These are phyloP conservation scores for Tetramorium alpestre DNA, from an alignment of 1,140 invertebrate species.

Conservation along the genomic window DNA sequence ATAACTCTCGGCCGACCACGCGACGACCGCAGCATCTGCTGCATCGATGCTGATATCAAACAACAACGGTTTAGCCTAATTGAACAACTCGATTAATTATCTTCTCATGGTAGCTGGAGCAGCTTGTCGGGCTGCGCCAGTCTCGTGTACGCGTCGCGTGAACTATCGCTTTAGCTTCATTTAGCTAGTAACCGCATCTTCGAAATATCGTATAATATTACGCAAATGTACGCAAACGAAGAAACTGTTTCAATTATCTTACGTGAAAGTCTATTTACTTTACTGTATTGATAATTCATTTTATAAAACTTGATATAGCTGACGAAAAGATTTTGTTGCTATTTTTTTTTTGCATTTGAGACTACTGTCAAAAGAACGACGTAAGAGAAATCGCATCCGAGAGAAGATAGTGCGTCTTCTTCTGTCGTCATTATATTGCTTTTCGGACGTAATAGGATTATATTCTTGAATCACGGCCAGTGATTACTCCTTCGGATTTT, in stretches of 20 bases:
- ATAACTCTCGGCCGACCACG: neutral
- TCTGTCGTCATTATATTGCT: slow-evolving; percentile 51
- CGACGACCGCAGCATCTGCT: slow-evolving; percentile 23
- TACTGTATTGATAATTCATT: neutral
- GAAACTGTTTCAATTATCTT: neutral
- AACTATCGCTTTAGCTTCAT: slow-evolving; percentile 14
- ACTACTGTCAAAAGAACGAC: neutral
- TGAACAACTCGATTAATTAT: slow-evolving; percentile 48
- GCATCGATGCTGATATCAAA: slow-evolving; percentile 42
- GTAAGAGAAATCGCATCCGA: slow-evolving; percentile 26
- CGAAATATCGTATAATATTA: neutral
- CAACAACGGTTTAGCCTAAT: slow-evolving; percentile 46
- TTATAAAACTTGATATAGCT: neutral
- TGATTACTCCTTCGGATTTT: slow-evolving; percentile 54
- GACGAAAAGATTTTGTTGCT: neutral
- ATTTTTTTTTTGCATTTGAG: neutral
- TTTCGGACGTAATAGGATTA: slow-evolving; percentile 56
- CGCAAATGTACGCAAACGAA: neutral
- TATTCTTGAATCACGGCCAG: slow-evolving; percentile 46
- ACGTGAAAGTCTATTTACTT: neutral
- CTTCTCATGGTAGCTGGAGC: slow-evolving; percentile 23
- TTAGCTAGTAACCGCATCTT: slow-evolving; percentile 12
- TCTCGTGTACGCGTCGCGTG: neutral
- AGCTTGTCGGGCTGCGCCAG: neutral
- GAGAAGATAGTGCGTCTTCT: slow-evolving; percentile 3